Conservation (phyloP, 2,888 invertebrate species). For the Helobdella robusta region DNA sequence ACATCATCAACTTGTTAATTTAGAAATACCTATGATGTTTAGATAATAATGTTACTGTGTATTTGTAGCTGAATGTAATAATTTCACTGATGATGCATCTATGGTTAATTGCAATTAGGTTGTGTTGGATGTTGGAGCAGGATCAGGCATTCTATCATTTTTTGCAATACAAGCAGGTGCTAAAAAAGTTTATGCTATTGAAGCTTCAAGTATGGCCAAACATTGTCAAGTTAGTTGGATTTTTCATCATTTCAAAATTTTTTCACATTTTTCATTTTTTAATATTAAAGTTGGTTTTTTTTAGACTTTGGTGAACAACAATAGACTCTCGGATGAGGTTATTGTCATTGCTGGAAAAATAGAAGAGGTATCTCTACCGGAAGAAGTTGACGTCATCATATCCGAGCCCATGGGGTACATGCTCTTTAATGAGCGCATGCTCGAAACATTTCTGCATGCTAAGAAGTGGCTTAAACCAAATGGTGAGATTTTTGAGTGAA, state of each 20-base stretch:
- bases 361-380: conserved; percentile 90
- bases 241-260: too few relatives aligned
- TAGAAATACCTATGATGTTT: not conserved
- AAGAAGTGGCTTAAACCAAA: conserved; percentile 85
- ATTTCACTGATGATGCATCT: not conserved
- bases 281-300: not conserved
- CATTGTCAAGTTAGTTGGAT: conserved; percentile 54
- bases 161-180: conserved; percentile 97
- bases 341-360: conserved; percentile 92
- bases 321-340: conserved; percentile 76
- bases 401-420: conserved; percentile 99
- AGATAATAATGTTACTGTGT: not conserved
- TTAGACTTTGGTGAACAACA: conserved; percentile 72
- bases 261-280: not conserved
- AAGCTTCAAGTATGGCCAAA: conserved; percentile 95
- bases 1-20: too few relatives aligned
- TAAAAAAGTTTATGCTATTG: conserved; percentile 91
- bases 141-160: conserved; percentile 94
- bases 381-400: conserved; percentile 85
- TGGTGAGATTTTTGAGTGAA: conserved; percentile 49
- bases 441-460: conserved; percentile 94
- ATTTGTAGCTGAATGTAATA: not conserved
- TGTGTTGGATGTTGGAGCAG: conserved; percentile 93
- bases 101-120: conserved; percentile 55
- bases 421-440: conserved; percentile 96